phyloP scores from a whole-genome alignment of 2,888 invertebrate species.

The Exocentrus adspersus region DNA sequence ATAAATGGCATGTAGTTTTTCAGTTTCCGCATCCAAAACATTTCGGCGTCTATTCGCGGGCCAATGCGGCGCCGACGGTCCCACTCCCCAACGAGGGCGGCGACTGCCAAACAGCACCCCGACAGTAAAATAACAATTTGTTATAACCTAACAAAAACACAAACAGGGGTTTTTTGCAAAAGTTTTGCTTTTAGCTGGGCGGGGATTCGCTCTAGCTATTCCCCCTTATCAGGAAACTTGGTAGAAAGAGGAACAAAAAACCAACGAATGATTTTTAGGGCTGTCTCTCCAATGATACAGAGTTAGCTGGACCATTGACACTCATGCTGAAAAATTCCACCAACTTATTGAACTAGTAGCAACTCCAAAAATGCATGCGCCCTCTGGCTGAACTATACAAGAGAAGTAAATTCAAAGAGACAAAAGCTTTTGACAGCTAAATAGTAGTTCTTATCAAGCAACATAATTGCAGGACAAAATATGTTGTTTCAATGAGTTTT shows the following conservation, averaged over 20 bases:
- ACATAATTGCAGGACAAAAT: too few species aligned
- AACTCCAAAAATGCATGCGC: too few species aligned
- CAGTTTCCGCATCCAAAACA: slow-evolving; percentile 44
- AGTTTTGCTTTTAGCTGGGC: slow-evolving; percentile 30
- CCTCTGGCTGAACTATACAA: too few species aligned
- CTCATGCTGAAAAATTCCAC: neutral
- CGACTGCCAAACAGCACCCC: slow-evolving; percentile 42
- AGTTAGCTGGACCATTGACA: neutral
- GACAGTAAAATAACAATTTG: slow-evolving; percentile 61
- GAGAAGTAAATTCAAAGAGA: too few species aligned
- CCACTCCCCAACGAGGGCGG: slow-evolving; percentile 46
- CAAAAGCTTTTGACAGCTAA: too few species aligned
- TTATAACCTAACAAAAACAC: slow-evolving; percentile 58
- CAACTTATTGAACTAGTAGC: too few species aligned
- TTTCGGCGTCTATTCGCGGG: slow-evolving; percentile 57
- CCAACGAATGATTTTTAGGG: neutral
- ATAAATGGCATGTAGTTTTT: slow-evolving; percentile 44
- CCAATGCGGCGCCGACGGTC: slow-evolving; percentile 55
- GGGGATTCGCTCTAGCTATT: slow-evolving; percentile 13
- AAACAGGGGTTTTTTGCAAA: slow-evolving; percentile 48
- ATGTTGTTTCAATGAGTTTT: too few species aligned
- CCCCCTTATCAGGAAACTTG: slow-evolving; percentile 4
- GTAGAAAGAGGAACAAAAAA: slow-evolving; percentile 2
- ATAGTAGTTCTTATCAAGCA: too few species aligned
- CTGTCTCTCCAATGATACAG: neutral